Conservation (phyloP, 2,888 invertebrate genomes). For the Plusia festucae region DNA sequence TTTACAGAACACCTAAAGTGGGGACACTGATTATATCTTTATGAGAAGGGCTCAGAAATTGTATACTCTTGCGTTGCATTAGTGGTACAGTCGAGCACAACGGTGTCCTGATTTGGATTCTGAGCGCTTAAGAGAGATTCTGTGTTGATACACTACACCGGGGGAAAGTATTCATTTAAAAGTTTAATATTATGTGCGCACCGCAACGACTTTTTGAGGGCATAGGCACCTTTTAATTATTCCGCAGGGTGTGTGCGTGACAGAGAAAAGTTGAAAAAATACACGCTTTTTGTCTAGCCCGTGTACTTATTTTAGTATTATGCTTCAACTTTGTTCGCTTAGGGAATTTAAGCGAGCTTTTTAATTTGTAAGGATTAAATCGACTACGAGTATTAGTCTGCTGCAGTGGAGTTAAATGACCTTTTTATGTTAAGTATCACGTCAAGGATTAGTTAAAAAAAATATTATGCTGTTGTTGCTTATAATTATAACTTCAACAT, state of each 20-base stretch:
- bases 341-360: conserved; percentile 15
- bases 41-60: conserved; percentile 53
- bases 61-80: conserved; percentile 38
- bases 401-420: neutral
- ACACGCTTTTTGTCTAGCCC: conserved; percentile 38
- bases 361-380: conserved; percentile 6
- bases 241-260: conserved; percentile 49
- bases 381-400: neutral
- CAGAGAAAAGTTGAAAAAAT: conserved; percentile 49
- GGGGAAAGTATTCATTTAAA: conserved; percentile 57
- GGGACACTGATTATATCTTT: conserved; percentile 58
- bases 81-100: conserved; percentile 15
- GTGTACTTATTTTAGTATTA: conserved; percentile 45
- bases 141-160: conserved; percentile 52
- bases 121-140: conserved; percentile 47
- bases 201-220: conserved; percentile 34
- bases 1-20: conserved; percentile 53
- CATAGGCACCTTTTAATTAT: conserved; percentile 55
- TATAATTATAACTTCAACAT: too few relatives aligned
- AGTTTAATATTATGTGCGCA: conserved; percentile 55
- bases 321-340: conserved; percentile 40
- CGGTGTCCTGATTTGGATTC: conserved; percentile 22
- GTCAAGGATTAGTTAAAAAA: neutral
- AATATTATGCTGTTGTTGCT: too few relatives aligned
- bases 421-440: conserved; percentile 5